These are phyloP conservation scores for Crypturellus tataupa DNA, from an alignment of 2,797 vertebrate species.

Conservation along the genomic window DNA sequence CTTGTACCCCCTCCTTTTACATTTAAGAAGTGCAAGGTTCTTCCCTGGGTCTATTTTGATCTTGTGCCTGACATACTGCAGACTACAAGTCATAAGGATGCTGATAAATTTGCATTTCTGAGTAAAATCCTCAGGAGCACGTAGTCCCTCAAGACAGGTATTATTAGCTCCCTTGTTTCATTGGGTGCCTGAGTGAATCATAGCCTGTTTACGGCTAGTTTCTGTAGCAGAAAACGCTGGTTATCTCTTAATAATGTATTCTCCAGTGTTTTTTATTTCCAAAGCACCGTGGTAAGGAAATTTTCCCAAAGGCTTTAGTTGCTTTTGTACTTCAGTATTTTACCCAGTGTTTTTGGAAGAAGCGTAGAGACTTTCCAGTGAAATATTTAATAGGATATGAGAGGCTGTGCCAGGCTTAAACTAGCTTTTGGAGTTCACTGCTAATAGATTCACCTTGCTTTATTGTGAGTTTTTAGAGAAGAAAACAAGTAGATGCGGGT, in stretches of 20 bases:
- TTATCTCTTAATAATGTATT: conserved; percentile 71
- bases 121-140: conserved; percentile 34
- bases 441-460: background rate
- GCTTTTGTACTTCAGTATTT: conserved; percentile 63
- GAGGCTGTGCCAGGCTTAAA: background rate
- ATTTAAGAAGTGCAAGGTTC: background rate
- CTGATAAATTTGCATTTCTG: conserved; percentile 28
- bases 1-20: background rate
- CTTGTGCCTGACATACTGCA: background rate
- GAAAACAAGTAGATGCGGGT: background rate
- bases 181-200: conserved; percentile 72
- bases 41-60: background rate
- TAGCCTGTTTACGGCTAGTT: conserved; percentile 68
- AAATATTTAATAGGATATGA: conserved; percentile 14
- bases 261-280: conserved; percentile 73
- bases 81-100: background rate
- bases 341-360: conserved; percentile 39
- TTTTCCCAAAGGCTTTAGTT: conserved; percentile 57
- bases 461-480: conserved; percentile 21
- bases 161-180: conserved; percentile 73
- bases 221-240: conserved; percentile 52
- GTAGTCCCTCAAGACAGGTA: conserved; percentile 46
- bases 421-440: background rate
- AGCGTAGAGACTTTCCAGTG: background rate
- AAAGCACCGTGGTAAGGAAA: conserved; percentile 57